Base-by-base conservation (phyloP, 2,113 vertebrate species). In the Psephotus haematonotus region DNA sequence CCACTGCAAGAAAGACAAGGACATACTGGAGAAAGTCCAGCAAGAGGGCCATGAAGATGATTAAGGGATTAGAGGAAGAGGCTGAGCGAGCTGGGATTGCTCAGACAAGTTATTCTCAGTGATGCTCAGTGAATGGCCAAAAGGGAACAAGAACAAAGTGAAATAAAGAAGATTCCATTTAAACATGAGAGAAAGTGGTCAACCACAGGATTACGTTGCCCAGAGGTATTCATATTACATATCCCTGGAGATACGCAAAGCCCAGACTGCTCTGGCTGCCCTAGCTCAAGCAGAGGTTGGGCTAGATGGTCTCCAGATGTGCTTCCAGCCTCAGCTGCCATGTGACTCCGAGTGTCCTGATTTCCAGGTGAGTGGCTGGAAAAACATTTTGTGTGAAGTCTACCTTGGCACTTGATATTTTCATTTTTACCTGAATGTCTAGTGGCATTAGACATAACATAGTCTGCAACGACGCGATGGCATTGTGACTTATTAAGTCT, bases 31-130 rank as follows among this genome's bases (percentile, higher is more conserved):
- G 12, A 18, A 64, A 4, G 8, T 5, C 35, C 41, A 59, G 52
- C 17, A 5, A 6, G 44, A 80, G n/a, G 17, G 18, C 23, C 6
- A 0, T 1, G 25, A 24, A 3, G 28, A 2, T 4, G 65, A 7
- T 43, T 3, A 39, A 69, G 64, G 29, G 19, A 1, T 9, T 29
- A 47, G 35, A 81, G 22, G 5, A n/a, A 31, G 53, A 60, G 10
- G 16, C 10, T 68, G 47, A 80, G 28, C 0, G 28, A 81, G 25
- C 10, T 92, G 44, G 33, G 25, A 2, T 35, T 75, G 15, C 2
- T 67, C 50, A 55, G 55, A 18, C 11, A 29, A 25, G 28, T 20
- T 52, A 22, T 46, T 17, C 57, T 60, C 35, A n/a, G 31, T 2
- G 14, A 2, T 44, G 22, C 27, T 19, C 65, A 7, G 29, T 3